Evolutionary conservation across 2,113 vertebrate species (phyloP).

Genomic region (Psammodynastes pulverulentus): DNA sequence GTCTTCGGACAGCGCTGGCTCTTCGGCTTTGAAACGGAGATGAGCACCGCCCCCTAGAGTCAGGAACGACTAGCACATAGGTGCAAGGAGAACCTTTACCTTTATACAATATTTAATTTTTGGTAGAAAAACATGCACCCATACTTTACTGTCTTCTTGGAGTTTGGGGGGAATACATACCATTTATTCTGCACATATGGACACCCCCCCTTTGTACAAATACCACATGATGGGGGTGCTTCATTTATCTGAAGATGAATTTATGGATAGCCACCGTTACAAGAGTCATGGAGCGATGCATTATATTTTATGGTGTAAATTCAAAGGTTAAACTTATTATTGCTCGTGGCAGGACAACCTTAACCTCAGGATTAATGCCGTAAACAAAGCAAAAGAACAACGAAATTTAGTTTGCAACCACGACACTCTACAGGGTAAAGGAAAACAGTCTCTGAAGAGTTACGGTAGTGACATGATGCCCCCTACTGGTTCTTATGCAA

Average conservation of each 20-base stretch:
- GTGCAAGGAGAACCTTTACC: too few relatives aligned
- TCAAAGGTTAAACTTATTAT: constrained; percentile 71
- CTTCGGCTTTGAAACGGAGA: too few relatives aligned
- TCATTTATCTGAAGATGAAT: constrained; percentile 54
- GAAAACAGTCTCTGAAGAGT: constrained; percentile 61
- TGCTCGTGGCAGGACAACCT: constrained; percentile 63
- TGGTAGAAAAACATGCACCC: constrained; percentile 30
- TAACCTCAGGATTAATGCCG: constrained; percentile 68
- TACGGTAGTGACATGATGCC: constrained; percentile 69
- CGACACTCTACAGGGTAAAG: neutral
- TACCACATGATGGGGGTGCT: constrained; percentile 25
- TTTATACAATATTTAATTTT: neutral
- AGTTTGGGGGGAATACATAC: constrained; percentile 8
- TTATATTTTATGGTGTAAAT: constrained; percentile 57
- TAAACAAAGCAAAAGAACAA: constrained; percentile 56
- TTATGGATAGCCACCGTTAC: constrained; percentile 28
- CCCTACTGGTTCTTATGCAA: constrained; percentile 61
- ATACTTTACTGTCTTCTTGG: neutral
- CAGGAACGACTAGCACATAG: too few relatives aligned
- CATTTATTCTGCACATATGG: constrained; percentile 31
- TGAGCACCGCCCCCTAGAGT: too few relatives aligned
- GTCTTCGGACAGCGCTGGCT: too few relatives aligned
- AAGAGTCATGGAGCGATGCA: constrained; percentile 62
- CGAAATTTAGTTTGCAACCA: constrained; percentile 36
- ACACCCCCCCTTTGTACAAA: constrained; percentile 14